Evolutionary conservation across 2,888 invertebrate species (phyloP).

Genomic region (Reticulitermes lucifugus): DNA sequence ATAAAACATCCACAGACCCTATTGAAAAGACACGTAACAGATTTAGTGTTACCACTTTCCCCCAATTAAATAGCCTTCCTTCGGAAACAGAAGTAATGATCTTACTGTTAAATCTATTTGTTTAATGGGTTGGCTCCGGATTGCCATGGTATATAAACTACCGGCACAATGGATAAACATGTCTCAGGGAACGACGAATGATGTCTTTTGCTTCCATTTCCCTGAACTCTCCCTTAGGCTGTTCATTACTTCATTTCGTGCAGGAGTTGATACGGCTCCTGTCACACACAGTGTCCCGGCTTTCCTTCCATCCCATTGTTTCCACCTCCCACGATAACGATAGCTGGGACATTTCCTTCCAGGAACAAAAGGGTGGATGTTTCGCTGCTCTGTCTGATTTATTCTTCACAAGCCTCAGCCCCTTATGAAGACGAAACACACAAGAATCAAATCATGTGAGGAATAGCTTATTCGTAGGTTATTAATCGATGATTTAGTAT

Average conservation of each 20-base stretch:
- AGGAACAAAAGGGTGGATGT: not conserved
- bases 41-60: too few species aligned
- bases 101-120: too few species aligned
- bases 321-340: not conserved
- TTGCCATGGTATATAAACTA: not conserved
- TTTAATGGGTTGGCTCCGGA: not conserved
- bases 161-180: not conserved
- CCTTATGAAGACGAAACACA: too few species aligned
- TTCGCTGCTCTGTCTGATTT: too few species aligned
- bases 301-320: slow-evolving; percentile 16
- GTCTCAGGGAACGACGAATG: not conserved
- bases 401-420: too few species aligned
- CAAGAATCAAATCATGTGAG: too few species aligned
- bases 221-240: not conserved
- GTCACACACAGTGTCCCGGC: not conserved
- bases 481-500: too few species aligned
- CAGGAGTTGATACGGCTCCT: not conserved
- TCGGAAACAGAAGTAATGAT: too few species aligned
- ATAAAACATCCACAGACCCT: too few species aligned
- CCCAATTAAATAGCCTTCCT: too few species aligned
- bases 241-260: slow-evolving; percentile 46
- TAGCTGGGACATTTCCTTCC: not conserved
- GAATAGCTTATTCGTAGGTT: too few species aligned
- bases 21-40: too few species aligned
- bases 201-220: not conserved